Conservation (phyloP, 2,113 vertebrate species). For the Cyanistes caeruleus region DNA sequence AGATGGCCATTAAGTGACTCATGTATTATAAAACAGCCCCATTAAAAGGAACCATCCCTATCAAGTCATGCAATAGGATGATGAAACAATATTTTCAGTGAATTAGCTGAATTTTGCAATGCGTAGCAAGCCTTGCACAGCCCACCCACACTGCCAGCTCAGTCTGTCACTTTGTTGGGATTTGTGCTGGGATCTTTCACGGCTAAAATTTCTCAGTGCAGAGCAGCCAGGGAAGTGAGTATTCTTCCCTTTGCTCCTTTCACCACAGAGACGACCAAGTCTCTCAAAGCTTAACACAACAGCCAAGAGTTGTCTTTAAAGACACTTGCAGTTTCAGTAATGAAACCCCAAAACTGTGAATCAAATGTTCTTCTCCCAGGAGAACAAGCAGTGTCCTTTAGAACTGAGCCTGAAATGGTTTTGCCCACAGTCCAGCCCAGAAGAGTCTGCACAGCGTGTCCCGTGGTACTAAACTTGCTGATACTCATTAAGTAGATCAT, state of each 20-base stretch:
- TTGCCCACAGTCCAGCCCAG: not conserved
- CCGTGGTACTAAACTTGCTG: not conserved
- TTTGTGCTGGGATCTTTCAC: not conserved
- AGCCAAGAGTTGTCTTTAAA: not conserved
- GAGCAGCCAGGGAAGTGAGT: not conserved
- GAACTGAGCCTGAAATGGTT: not conserved
- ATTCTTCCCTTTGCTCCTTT: not conserved
- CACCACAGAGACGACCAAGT: not conserved
- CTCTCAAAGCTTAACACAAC: not conserved
- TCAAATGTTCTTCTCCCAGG: not conserved
- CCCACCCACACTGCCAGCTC: not conserved
- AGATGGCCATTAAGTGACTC: constrained; percentile 35
- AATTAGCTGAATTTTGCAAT: not conserved
- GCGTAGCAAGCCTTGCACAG: not conserved
- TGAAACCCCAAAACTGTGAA: not conserved
- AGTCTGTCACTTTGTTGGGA: not conserved
- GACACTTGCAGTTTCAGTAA: not conserved
- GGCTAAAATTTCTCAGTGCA: not conserved
- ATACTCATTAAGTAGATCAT: not conserved
- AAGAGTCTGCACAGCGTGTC: not conserved
- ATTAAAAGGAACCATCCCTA: not conserved
- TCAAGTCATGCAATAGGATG: not conserved
- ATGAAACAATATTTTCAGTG: not conserved
- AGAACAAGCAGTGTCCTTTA: not conserved
- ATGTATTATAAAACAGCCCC: constrained; percentile 22